Conservation (phyloP, 2,888 invertebrate species). For the Monopis laevigella region DNA sequence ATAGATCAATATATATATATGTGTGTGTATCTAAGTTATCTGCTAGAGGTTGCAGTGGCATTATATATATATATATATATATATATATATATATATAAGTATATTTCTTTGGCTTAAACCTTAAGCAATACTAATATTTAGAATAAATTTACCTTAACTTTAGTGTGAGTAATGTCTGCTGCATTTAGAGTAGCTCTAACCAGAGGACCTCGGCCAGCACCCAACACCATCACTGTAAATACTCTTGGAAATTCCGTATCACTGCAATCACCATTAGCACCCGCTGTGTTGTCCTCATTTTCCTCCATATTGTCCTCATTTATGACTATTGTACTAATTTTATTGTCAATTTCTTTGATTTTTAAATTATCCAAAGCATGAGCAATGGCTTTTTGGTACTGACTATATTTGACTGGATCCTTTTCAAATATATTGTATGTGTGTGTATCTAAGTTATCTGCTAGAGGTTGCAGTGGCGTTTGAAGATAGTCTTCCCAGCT, state of each 20-base stretch:
- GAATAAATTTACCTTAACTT: slow-evolving; percentile 65
- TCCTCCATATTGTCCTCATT: slow-evolving; percentile 13
- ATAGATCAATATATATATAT: too few species aligned
- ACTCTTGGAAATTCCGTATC: slow-evolving; percentile 18
- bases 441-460: slow-evolving; percentile 94
- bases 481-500: slow-evolving; percentile 96
- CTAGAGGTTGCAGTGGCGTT: slow-evolving; percentile 90
- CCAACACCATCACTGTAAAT: slow-evolving; percentile 84
- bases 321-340: slow-evolving; percentile 14
- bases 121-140: background rate
- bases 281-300: slow-evolving; percentile 56
- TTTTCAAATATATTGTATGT: slow-evolving; percentile 99
- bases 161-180: slow-evolving; percentile 73
- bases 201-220: slow-evolving; percentile 95
- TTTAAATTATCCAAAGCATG: slow-evolving; percentile 73
- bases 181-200: slow-evolving; percentile 91
- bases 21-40: slow-evolving; percentile 96
- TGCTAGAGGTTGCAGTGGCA: slow-evolving; percentile 90
- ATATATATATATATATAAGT: too few species aligned
- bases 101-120: too few species aligned
- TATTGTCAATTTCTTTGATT: slow-evolving; percentile 22
- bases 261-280: slow-evolving; percentile 52
- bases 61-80: too few species aligned
- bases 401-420: slow-evolving; percentile 94
- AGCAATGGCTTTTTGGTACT: slow-evolving; percentile 84